These are phyloP conservation scores for Corbicula japonica DNA, from an alignment of 2,888 invertebrate species.

Conservation along the genomic window DNA sequence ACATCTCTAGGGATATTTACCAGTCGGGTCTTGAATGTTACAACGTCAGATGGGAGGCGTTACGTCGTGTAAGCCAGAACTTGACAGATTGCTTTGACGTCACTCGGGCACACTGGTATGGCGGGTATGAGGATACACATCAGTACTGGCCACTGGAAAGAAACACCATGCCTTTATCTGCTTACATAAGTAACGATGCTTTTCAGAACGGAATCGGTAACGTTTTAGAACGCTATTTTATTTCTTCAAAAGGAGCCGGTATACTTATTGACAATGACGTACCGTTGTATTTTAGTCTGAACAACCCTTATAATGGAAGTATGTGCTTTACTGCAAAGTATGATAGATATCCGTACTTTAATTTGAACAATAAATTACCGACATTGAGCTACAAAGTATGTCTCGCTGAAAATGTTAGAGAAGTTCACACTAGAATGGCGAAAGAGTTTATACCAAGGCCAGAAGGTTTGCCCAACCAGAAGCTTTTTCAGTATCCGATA, in stretches of 20 bases:
- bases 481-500: slow-evolving; percentile 92
- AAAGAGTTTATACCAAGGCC: slow-evolving; percentile 88
- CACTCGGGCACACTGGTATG: slow-evolving; percentile 90
- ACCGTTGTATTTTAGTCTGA: slow-evolving; percentile 93
- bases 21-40: slow-evolving; percentile 62
- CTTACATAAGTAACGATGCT: slow-evolving; percentile 79
- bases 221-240: slow-evolving; percentile 87
- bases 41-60: slow-evolving; percentile 69
- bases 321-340: slow-evolving; percentile 75
- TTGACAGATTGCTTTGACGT: slow-evolving; percentile 76
- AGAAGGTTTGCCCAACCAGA: slow-evolving; percentile 89
- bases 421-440: slow-evolving; percentile 87
- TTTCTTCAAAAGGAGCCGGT: slow-evolving; percentile 91
- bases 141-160: slow-evolving; percentile 94
- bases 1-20: not conserved
- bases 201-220: slow-evolving; percentile 81
- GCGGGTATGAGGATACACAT: slow-evolving; percentile 93
- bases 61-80: slow-evolving; percentile 64
- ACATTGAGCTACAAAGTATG: slow-evolving; percentile 75
- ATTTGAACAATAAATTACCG: slow-evolving; percentile 55
- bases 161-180: slow-evolving; percentile 71
- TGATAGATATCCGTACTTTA: slow-evolving; percentile 73
- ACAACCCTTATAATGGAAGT: slow-evolving; percentile 87
- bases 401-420: slow-evolving; percentile 66
- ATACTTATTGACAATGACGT: slow-evolving; percentile 90